phyloP scores from a whole-genome alignment of 2,888 invertebrate genomes.

The Daptonema setosum region DNA sequence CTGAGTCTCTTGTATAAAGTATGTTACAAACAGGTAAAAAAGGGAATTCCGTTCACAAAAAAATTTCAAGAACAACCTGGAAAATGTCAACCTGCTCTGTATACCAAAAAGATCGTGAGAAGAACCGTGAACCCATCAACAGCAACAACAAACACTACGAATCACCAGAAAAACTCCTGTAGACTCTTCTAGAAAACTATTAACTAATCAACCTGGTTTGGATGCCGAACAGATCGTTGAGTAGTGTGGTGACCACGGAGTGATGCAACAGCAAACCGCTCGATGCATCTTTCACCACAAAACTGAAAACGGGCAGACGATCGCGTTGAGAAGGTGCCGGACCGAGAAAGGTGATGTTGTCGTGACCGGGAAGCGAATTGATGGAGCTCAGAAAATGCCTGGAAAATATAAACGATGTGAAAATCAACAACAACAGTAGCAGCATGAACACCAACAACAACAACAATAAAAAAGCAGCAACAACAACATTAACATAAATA shows the following conservation, averaged over 20 bases:
- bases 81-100: no score
- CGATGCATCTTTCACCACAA: conserved; percentile 53
- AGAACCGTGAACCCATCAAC: no score
- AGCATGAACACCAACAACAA: background rate
- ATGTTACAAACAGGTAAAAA: no score
- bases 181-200: background rate
- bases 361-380: background rate
- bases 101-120: no score
- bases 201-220: conserved; percentile 43
- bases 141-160: no score
- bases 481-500: background rate
- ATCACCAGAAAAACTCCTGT: no score
- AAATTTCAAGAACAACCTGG: no score
- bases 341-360: background rate
- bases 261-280: conserved; percentile 57
- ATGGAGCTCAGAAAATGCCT: background rate
- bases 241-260: conserved; percentile 59
- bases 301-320: conserved; percentile 55
- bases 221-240: conserved; percentile 76
- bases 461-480: background rate
- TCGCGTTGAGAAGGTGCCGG: conserved; percentile 18
- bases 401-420: background rate
- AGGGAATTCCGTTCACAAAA: no score
- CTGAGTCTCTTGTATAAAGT: no score
- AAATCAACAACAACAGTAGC: background rate